phyloP scores from a whole-genome alignment of 2,888 invertebrate genomes.

The Margaritifera margaritifera region DNA sequence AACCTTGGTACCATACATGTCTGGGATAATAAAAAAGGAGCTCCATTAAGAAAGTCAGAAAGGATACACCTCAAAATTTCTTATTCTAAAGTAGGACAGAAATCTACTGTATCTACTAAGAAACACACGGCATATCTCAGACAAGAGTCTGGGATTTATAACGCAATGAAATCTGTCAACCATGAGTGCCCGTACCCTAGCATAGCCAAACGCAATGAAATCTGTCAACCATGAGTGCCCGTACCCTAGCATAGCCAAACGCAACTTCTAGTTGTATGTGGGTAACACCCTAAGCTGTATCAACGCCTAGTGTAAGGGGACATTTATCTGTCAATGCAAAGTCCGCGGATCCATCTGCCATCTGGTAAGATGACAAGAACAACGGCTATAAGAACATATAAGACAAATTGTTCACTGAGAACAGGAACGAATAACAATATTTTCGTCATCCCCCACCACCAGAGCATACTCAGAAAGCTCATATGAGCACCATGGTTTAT shows the following conservation, averaged over 20 bases:
- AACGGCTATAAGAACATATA: conserved; percentile 8
- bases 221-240: not conserved
- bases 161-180: conserved; percentile 12
- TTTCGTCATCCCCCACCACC: conserved; percentile 20
- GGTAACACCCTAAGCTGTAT: conserved; percentile 12
- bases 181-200: not conserved
- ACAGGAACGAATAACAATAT: conserved; percentile 15
- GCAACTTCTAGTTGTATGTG: conserved; percentile 1
- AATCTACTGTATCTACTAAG: not conserved
- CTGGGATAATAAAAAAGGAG: not conserved
- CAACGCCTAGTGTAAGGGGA: conserved; percentile 11
- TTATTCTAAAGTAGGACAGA: no score
- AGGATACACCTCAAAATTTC: conserved; percentile 10
- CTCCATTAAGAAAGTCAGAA: conserved; percentile 11
- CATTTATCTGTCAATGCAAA: conserved; percentile 1
- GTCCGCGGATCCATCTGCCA: conserved; percentile 8
- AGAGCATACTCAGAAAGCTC: conserved; percentile 27
- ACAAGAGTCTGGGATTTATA: conserved; percentile 17
- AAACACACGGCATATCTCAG: not conserved
- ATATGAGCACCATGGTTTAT: conserved; percentile 23
- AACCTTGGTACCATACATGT: not conserved
- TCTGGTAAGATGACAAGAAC: conserved; percentile 19
- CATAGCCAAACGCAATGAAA: conserved; percentile 17
- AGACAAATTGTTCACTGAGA: conserved; percentile 21
- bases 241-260: conserved; percentile 15